phyloP scores from a whole-genome alignment of 1,140 invertebrate species.

The Limonius californicus region DNA sequence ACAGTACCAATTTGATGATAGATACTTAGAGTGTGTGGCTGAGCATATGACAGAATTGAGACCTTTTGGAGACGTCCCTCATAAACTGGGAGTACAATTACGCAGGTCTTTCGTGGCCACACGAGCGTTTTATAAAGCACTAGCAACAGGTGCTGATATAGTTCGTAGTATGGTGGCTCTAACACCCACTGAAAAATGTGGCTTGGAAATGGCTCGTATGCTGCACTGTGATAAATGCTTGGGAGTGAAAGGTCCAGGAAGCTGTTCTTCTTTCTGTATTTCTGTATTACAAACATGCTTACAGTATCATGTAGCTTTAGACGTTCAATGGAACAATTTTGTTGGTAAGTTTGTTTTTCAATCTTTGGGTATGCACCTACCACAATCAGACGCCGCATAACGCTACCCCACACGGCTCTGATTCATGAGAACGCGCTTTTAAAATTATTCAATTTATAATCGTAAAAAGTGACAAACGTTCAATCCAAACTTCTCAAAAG shows the following conservation, averaged over 20 bases:
- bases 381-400: too few relatives aligned
- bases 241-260: constrained; percentile 60
- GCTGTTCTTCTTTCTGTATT: constrained; percentile 84
- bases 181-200: constrained; percentile 61
- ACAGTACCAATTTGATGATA: constrained; percentile 84
- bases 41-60: constrained; percentile 89
- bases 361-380: too few relatives aligned
- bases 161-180: constrained; percentile 79
- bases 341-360: constrained; percentile 63
- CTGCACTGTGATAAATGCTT: constrained; percentile 81
- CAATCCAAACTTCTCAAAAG: too few relatives aligned
- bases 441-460: too few relatives aligned
- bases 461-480: too few relatives aligned
- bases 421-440: too few relatives aligned
- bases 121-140: constrained; percentile 84
- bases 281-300: constrained; percentile 90
- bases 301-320: constrained; percentile 76
- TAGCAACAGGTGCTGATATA: constrained; percentile 78
- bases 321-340: constrained; percentile 86
- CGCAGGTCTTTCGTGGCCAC: constrained; percentile 92
- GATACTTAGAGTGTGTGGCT: constrained; percentile 80
- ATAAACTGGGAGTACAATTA: constrained; percentile 83
- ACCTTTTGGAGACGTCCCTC: constrained; percentile 91
- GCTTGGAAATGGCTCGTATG: constrained; percentile 75
- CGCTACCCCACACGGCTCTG: too few relatives aligned